Conservation (phyloP, 1,140 invertebrate genomes). For the Eumaeus atala region DNA sequence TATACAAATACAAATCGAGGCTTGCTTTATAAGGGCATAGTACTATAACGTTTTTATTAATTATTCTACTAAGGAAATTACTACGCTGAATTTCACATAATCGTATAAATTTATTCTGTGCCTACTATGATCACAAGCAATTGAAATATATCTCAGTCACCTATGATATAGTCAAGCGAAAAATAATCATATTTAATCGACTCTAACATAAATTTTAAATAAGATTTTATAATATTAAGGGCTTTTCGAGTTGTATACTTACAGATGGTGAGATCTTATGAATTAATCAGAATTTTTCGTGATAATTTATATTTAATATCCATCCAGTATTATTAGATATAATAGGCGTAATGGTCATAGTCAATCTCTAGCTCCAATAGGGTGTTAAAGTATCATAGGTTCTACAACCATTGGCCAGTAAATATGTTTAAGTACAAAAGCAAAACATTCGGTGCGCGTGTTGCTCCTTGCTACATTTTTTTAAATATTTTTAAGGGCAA, state of each 20-base stretch:
- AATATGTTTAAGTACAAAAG: conserved; percentile 37
- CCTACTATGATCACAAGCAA: conserved; percentile 33
- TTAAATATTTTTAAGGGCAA: neutral
- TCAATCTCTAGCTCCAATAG: conserved; percentile 60
- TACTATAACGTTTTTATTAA: neutral
- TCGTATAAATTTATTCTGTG: conserved; percentile 45
- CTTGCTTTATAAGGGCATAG: neutral
- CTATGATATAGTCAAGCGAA: conserved; percentile 40
- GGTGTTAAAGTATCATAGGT: conserved; percentile 48
- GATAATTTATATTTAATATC: conserved; percentile 66
- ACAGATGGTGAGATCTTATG: conserved; percentile 67
- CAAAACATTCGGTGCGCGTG: conserved; percentile 14
- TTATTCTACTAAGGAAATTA: neutral
- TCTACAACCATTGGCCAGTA: conserved; percentile 43
- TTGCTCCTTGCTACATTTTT: conserved; percentile 12
- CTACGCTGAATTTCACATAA: conserved; percentile 16
- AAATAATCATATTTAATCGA: conserved; percentile 41
- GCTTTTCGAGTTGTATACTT: conserved; percentile 69
- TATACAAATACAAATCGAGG: neutral
- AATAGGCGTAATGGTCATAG: conserved; percentile 53
- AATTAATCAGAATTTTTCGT: conserved; percentile 64
- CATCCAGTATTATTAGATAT: conserved; percentile 72
- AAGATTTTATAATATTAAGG: conserved; percentile 67
- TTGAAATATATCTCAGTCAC: conserved; percentile 30
- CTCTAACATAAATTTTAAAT: conserved; percentile 34